Evolutionary conservation across 2,113 vertebrate species (phyloP).

Genomic region (Brachyhypopomus gauderio): DNA sequence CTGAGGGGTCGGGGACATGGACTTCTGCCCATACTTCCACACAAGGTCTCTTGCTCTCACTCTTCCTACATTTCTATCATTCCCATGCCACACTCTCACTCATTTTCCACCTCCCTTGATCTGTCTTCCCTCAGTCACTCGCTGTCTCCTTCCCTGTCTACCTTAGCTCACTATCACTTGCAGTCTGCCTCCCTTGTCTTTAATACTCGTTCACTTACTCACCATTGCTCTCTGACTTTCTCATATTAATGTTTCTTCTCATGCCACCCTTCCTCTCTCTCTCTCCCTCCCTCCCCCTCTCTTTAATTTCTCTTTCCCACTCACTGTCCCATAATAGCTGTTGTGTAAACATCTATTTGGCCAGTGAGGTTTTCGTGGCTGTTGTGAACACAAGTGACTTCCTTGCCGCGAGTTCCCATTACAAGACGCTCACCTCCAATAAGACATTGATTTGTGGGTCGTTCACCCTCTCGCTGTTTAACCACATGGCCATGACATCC

Average conservation of each 20-base stretch:
- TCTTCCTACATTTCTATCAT: slow-evolving; percentile 8
- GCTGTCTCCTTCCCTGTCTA: too few species aligned
- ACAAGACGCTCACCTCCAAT: background rate
- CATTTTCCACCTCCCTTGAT: background rate
- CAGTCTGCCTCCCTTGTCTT: background rate
- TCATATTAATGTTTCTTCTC: background rate
- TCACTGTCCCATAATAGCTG: slow-evolving; percentile 17
- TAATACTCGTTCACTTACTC: too few species aligned
- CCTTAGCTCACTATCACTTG: background rate
- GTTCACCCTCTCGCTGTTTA: background rate
- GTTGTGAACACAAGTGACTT: slow-evolving; percentile 2
- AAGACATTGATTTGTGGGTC: slow-evolving; percentile 43
- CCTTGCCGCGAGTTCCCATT: slow-evolving; percentile 19
- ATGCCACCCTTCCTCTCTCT: background rate
- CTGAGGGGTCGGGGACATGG: slow-evolving; percentile 16
- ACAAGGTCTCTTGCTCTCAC: slow-evolving; percentile 12
- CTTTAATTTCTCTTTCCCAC: slow-evolving; percentile 28
- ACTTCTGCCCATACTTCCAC: slow-evolving; percentile 43
- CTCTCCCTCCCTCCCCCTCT: slow-evolving; percentile 38
- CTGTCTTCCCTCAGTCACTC: slow-evolving; percentile 4
- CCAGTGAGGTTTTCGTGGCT: slow-evolving; percentile 13
- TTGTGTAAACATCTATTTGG: slow-evolving; percentile 35
- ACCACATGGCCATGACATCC: background rate
- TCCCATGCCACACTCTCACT: slow-evolving; percentile 17
- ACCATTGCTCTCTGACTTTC: background rate